Evolutionary conservation across 2,888 invertebrate species (phyloP), one percentile per base, ranked within the genome.

Genomic region (Perizoma flavofasciatum): DNA sequence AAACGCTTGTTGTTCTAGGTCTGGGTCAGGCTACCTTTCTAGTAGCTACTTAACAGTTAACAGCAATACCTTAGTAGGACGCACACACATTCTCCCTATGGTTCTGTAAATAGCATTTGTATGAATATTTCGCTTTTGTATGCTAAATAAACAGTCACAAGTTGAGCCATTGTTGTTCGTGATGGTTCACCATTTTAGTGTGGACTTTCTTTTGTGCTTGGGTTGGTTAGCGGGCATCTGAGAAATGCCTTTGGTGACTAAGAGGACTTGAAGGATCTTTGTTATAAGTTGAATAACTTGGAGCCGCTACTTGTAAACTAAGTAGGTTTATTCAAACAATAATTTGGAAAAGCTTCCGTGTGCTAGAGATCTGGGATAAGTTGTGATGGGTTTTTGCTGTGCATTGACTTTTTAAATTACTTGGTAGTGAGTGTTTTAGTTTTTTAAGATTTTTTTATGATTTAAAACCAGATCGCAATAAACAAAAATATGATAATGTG

Each of bases 131-230:
- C 32, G 32, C 59, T 45, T 40, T 22, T 49, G 52, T 52, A 41
- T 62, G 64, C 55, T 61, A 61, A 64, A 55, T 57, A 63, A 22
- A 22, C 22, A 40, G 5, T 37, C 4, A 40, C 47, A 49, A 6
- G 45, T 33, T 6, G 22, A 9, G 4, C 43, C 51, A 48, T 60
- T 60, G 60, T 51, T 50, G 22, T 40, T 44, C 0, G 11, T 41
- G 47, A 22, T 22, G 22, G n/a, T n/a, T n/a, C n/a, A n/a, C n/a
- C n/a, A n/a, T n/a, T 22, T 1, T 1, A 22, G 22, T 22, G 22
- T 1, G 22, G 11, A 49, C 55, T 59, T 63, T 59, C 56, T 50
- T 62, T 63, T 55, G 53, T 43, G 47, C 33, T 54, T 63, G 40
- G 47, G 39, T 54, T 63, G 40, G 37, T 57, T 64, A 61, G 54